Percentiles rank a stretch among this genome's conserved stretches.
phyloP scores from a whole-genome alignment of 2,888 invertebrate genomes.

The Ornithoptera alexandrae region DNA sequence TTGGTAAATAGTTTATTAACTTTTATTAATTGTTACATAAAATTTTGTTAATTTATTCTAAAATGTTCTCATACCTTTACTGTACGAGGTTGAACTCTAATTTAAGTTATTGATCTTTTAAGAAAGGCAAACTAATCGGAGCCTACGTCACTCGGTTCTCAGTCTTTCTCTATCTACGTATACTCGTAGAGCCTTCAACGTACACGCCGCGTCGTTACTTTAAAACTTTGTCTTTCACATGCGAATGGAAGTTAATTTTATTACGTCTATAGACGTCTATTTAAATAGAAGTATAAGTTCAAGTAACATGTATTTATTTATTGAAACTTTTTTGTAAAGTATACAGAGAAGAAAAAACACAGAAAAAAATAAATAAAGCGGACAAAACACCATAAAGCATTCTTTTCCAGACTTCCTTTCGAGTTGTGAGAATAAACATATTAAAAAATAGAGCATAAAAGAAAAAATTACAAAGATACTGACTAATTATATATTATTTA shows the following conservation, averaged over 20 bases:
- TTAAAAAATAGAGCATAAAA: too few species aligned
- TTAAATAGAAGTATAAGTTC: neutral
- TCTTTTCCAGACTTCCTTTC: too few species aligned
- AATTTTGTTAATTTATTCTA: neutral
- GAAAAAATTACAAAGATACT: too few species aligned
- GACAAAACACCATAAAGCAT: too few species aligned
- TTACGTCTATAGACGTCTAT: neutral
- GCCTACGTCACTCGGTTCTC: conserved; percentile 21
- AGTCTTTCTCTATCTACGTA: conserved; percentile 10
- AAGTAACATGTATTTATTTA: neutral
- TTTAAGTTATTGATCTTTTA: conserved; percentile 24
- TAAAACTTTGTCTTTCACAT: conserved; percentile 6
- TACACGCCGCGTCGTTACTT: neutral
- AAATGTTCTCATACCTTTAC: neutral
- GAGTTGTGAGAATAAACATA: too few species aligned
- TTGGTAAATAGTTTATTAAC: neutral
- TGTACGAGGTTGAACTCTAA: conserved; percentile 4
- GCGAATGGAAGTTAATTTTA: neutral
- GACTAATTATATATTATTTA: too few species aligned
- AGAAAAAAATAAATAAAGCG: too few species aligned
- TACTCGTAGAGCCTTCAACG: neutral
- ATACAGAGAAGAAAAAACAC: neutral
- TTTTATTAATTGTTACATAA: neutral
- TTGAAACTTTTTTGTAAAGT: neutral
- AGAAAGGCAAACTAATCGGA: conserved; percentile 24